A percentile compares a stretch with the other conserved stretches of the same genome.
Conservation (phyloP, 1,140 invertebrate species). For the Lysiphlebus fabarum region DNA sequence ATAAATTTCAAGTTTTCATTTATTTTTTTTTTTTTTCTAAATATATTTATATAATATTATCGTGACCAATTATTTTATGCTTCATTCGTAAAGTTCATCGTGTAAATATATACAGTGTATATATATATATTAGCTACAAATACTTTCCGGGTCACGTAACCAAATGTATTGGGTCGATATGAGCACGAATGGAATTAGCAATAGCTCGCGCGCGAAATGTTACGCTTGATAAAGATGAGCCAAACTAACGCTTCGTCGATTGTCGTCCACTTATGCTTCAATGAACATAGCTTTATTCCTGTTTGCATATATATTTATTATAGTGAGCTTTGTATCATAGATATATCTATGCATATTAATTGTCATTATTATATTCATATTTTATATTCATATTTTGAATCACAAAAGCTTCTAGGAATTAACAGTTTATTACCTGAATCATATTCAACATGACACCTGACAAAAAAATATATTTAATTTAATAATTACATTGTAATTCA, state of each 20-base stretch:
- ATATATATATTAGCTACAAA: background rate
- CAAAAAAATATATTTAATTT: too few relatives aligned
- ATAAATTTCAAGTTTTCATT: too few relatives aligned
- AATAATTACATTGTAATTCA: too few relatives aligned
- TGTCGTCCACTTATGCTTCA: background rate
- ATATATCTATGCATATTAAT: background rate
- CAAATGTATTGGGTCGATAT: constrained; percentile 8
- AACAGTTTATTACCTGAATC: too few relatives aligned
- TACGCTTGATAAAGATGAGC: constrained; percentile 12
- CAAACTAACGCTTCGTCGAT: constrained; percentile 1
- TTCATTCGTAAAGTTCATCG: constrained; percentile 7
- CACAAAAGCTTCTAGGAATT: too few relatives aligned
- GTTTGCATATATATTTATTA: background rate
- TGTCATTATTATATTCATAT: too few relatives aligned
- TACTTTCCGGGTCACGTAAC: constrained; percentile 15
- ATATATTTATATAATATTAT: too few relatives aligned
- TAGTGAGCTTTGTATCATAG: background rate
- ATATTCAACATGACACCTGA: too few relatives aligned
- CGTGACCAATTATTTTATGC: constrained; percentile 12
- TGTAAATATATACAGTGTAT: background rate
- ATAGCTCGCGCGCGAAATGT: constrained; percentile 14
- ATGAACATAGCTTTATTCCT: constrained; percentile 7
- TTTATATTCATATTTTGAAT: too few relatives aligned
- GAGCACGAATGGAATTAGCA: constrained; percentile 14
- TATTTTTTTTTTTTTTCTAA: too few relatives aligned